Conservation (phyloP, 1,140 invertebrate species). For the Brachystomella parvula region DNA sequence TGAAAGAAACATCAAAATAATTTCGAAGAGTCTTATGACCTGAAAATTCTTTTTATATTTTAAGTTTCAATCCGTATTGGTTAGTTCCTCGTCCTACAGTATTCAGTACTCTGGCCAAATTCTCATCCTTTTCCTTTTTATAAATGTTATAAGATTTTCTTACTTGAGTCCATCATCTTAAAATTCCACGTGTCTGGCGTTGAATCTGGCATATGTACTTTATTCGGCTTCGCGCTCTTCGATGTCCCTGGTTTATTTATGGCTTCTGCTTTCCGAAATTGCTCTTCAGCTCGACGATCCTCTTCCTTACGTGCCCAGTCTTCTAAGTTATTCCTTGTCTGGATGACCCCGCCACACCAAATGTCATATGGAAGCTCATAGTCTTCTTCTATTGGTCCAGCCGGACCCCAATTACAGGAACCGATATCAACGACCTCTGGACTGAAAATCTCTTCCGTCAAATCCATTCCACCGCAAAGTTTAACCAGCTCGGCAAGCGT, state of each 20-base stretch:
- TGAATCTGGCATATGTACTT: conserved; percentile 21
- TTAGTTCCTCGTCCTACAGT: no score
- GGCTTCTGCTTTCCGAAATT: background rate
- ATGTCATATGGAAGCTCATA: conserved; percentile 84
- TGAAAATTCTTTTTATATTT: no score
- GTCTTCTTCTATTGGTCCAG: conserved; percentile 46
- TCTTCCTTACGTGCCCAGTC: conserved; percentile 15
- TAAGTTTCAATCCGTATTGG: no score
- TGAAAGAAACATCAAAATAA: conserved; percentile 12
- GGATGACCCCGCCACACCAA: conserved; percentile 56
- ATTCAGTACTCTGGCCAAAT: no score
- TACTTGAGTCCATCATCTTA: conserved; percentile 72
- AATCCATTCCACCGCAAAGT: background rate
- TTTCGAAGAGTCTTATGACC: background rate
- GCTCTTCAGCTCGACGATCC: background rate
- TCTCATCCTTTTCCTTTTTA: no score
- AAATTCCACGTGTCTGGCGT: conserved; percentile 76
- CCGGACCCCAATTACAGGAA: no score
- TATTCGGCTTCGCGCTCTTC: conserved; percentile 1
- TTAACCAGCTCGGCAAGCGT: background rate
- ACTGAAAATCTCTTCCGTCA: background rate
- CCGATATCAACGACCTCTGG: background rate
- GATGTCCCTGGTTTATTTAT: background rate
- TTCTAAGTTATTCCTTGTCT: conserved; percentile 18
- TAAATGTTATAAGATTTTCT: conserved; percentile 40